A percentile compares a stretch with the other conserved stretches of the same genome.
Conservation (phyloP, 2,113 vertebrate species). For the Macquaria australasica region DNA sequence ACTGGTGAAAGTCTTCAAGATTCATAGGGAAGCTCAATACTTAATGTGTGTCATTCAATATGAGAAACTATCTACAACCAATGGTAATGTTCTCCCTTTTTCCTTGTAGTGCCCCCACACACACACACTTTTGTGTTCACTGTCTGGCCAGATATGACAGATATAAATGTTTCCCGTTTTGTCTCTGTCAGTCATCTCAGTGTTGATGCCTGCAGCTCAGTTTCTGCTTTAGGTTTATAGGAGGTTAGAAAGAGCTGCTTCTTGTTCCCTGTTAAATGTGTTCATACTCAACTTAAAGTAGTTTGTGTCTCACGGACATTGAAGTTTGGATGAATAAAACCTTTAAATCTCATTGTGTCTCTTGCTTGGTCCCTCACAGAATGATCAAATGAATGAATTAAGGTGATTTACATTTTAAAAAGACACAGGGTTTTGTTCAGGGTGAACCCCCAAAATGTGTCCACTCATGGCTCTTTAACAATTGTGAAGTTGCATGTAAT, state of each 20-base stretch:
- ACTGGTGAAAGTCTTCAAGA: too few relatives aligned
- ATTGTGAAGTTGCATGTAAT: neutral
- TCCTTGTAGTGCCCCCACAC: too few relatives aligned
- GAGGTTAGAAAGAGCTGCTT: neutral
- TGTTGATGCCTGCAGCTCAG: neutral
- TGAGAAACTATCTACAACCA: neutral
- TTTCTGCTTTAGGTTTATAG: neutral
- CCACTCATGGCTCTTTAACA: too few relatives aligned
- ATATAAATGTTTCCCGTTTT: neutral
- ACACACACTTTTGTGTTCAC: neutral
- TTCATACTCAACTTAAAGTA: neutral
- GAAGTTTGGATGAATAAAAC: neutral
- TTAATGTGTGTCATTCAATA: too few relatives aligned
- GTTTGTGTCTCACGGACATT: neutral
- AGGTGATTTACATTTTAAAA: too few relatives aligned
- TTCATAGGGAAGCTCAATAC: too few relatives aligned
- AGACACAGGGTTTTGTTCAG: too few relatives aligned
- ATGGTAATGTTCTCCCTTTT: neutral
- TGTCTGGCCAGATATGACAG: neutral
- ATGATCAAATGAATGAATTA: neutral
- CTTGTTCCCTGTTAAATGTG: neutral
- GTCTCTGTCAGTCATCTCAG: neutral
- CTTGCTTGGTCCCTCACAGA: neutral
- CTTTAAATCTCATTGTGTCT: neutral
- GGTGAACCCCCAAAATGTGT: too few relatives aligned